Conservation (phyloP, 2,888 invertebrate genomes). For the Callinectes sapidus region DNA sequence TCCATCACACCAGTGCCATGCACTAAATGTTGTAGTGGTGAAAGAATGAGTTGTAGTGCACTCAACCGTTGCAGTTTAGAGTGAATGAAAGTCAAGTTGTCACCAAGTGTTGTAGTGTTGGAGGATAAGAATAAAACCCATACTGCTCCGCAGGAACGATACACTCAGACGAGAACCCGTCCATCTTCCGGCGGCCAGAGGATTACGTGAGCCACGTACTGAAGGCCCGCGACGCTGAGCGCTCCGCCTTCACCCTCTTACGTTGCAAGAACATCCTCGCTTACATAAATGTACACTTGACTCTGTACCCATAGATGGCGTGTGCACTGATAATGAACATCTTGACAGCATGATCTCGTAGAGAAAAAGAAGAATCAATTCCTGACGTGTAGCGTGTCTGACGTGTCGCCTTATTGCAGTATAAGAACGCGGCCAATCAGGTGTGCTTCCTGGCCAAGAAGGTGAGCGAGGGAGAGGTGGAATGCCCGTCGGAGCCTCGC, state of each 20-base stretch:
- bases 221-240: constrained; percentile 51
- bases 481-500: not conserved
- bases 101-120: not conserved
- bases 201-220: constrained; percentile 75
- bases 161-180: constrained; percentile 74
- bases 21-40: not conserved
- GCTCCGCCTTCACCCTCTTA: constrained; percentile 43
- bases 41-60: not conserved
- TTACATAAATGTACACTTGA: constrained; percentile 60
- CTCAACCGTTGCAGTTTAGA: not conserved
- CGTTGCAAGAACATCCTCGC: constrained; percentile 57
- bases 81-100: not conserved
- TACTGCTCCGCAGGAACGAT: constrained; percentile 74
- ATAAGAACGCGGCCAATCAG: constrained; percentile 47
- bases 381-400: not conserved
- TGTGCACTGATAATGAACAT: not conserved
- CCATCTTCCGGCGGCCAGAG: constrained; percentile 76
- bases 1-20: not conserved
- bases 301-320: not conserved
- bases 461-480: constrained; percentile 8
- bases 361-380: not conserved
- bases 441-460: constrained; percentile 49
- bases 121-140: not conserved
- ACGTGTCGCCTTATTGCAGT: constrained; percentile 8
- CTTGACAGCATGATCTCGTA: not conserved